Percentiles rank a stretch among this genome's conserved stretches.
Evolutionary conservation across 2,797 vertebrate genomes (phyloP).

Genomic region (Enteromius paludinosus): DNA sequence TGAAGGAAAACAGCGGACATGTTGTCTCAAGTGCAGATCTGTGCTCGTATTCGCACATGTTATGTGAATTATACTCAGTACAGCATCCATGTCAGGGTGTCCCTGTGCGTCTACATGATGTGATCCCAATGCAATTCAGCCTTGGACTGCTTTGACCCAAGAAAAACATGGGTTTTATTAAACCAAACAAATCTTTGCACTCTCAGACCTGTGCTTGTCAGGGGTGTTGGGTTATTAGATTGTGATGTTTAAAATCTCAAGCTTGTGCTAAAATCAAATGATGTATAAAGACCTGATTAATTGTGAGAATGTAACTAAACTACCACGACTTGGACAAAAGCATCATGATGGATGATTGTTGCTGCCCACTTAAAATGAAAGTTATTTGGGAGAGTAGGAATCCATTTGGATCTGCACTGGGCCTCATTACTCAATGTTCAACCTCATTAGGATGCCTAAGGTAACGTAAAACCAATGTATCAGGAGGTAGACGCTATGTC

Average conservation of each 20-base stretch:
- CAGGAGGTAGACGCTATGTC: constrained; percentile 8
- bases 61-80: constrained; percentile 47
- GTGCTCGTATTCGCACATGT: constrained; percentile 39
- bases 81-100: constrained; percentile 46
- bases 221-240: constrained; percentile 7
- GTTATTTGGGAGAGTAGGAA: constrained; percentile 40
- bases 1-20: constrained; percentile 52
- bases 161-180: constrained; percentile 59
- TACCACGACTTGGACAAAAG: constrained; percentile 20
- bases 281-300: neutral
- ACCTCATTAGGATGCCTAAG: constrained; percentile 31
- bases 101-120: constrained; percentile 46
- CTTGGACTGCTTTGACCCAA: constrained; percentile 51
- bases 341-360: constrained; percentile 45
- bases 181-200: constrained; percentile 58
- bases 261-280: neutral
- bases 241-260: constrained; percentile 12
- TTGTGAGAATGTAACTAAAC: constrained; percentile 27
- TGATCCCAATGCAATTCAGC: constrained; percentile 50
- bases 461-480: constrained; percentile 2
- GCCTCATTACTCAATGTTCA: constrained; percentile 40
- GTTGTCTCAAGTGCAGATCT: constrained; percentile 48
- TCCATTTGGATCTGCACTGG: constrained; percentile 27
- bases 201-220: constrained; percentile 33
- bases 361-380: constrained; percentile 42